Percentiles rank a stretch among this genome's conserved stretches.
These are phyloP conservation scores for Mythimna lalbum DNA, from an alignment of 2,888 invertebrate genomes.

Conservation along the genomic window DNA sequence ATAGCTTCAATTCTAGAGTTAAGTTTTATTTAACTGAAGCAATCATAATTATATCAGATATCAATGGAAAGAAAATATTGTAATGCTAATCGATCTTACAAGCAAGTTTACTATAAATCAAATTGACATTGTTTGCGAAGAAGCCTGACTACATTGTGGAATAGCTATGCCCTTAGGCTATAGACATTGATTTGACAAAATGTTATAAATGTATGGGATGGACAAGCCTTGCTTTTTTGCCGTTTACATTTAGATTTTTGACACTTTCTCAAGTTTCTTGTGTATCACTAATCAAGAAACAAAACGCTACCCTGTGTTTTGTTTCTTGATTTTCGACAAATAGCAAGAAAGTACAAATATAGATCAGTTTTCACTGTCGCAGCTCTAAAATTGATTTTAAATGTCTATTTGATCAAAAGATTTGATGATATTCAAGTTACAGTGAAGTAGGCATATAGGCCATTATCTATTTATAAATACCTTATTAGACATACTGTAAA, in stretches of 20 bases:
- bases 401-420: background rate
- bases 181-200: background rate
- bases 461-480: conserved; percentile 33
- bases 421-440: conserved; percentile 12
- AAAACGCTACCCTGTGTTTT: background rate
- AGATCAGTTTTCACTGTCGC: background rate
- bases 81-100: conserved; percentile 19
- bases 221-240: background rate
- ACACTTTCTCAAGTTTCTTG: background rate
- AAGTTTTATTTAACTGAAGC: conserved; percentile 31
- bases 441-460: conserved; percentile 19
- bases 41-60: conserved; percentile 15
- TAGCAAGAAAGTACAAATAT: background rate
- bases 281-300: background rate
- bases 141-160: conserved; percentile 7
- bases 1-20: conserved; percentile 29
- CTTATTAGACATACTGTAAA: conserved; percentile 59
- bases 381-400: background rate
- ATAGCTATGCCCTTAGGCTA: background rate
- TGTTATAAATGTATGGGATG: background rate
- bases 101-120: conserved; percentile 26
- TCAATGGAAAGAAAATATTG: conserved; percentile 20
- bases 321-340: background rate
- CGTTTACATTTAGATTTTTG: background rate
- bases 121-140: conserved; percentile 11